Base-by-base conservation (phyloP, 1,140 invertebrate genomes). In the Dermatophagoides farinae region DNA sequence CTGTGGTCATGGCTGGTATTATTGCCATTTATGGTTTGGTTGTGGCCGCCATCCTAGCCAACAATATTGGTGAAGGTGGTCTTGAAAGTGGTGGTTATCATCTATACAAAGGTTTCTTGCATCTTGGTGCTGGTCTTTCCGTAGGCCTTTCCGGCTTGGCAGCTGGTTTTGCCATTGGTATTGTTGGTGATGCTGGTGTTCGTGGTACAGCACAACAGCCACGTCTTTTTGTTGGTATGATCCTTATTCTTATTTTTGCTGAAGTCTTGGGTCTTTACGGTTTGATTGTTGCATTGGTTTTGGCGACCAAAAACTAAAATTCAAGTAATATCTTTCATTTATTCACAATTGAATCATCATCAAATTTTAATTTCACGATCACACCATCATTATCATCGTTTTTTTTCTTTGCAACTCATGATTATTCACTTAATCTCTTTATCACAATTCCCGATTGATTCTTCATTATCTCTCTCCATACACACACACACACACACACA, bases 1-100 rank as follows among this genome's bases (percentile, higher is more conserved):
- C 96, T 67, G 95, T 99, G 70, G 92, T 99, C 78, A 99, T 99
- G 96, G 95, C 95, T 73, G 96, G 96, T 95, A 98, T 99, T 73
- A 90, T 99, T 76, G 96, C 92, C 77, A 99, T 99, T 77, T 99
- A 99, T 72, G 95, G 95, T 68, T 79, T 99, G 69, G 95, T 99
- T 64, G 90, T 99, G 65, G 89, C 95, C 71, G 92, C 97, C 65
- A 84, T 99, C 62, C 95, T 99, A 71, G 85, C 90, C 64, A 88
- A 89, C 70, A 76, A 76, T 65, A 77, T 96, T 61, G 75, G 78
- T 14, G 11, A 23, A n/a, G n/a, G 62, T n/a, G 38, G 23, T 41
- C 31, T 31, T 31, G 39, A 63, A n/a, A 23, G 4, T 10, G 44
- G 22, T n/a, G 31, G 22, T 18, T 67, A 67, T 49, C 57, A 23